Evolutionary conservation across 2,888 invertebrate genomes (phyloP), one percentile per base, ranked within the genome.

Genomic region (Drosophila infuscata): DNA sequence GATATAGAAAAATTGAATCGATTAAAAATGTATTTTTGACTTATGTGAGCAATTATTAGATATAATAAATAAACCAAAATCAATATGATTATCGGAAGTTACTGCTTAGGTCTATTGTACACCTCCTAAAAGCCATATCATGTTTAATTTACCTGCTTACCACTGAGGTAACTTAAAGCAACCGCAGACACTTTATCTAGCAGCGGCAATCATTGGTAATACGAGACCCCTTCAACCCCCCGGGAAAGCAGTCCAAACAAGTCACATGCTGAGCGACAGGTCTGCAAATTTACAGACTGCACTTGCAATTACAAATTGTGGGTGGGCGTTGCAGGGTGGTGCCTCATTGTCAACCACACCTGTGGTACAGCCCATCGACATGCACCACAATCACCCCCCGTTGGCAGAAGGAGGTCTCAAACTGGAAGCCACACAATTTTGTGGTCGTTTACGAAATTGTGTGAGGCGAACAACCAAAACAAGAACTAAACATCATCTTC

Each of bases 401-500:
- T 54, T n/a, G 17, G 32, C 38, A 60, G 56, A 74, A 63, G 49
- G 69, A 81, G 57, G 51, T 63, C 69, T 36, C 66, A 46, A 68
- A 66, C 68, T 81, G 29, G 89, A 89, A 83, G 83, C 83, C 90
- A 74, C 58, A 89, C 90, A 84, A 85, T 76, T 73, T 72, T 82
- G 76, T 61, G 76, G 79, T 75, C 56, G 75, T 51, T 62, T 62
- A 56, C 41, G 62, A 66, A 46, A 48, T 67, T 59, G 65, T 72
- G 53, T 20, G 43, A 38, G 43, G 43, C 38, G 15, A 51, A 25
- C 46, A 25, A 46, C 15, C 15, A 66, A 62, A 58, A 49, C 48
- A 70, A 74, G 74, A 66, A 64, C 61, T 61, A 74, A 68, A 66
- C 61, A 54, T 43, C 61, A 62, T 66, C 25, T 46, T 46, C 46